These are phyloP conservation scores for Cantharis lateralis DNA, from an alignment of 2,888 invertebrate species.

Conservation along the genomic window DNA sequence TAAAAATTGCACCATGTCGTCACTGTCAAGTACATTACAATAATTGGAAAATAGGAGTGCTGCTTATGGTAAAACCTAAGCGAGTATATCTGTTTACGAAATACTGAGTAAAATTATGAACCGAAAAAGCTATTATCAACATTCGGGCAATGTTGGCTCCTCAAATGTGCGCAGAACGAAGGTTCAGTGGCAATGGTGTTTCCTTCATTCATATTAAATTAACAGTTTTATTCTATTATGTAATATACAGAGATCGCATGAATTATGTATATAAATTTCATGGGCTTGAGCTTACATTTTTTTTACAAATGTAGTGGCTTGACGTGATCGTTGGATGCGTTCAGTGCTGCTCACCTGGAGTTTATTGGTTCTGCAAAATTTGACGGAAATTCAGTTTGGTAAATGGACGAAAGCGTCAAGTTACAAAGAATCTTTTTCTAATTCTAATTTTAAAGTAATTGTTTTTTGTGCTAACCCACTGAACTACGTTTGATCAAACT, in stretches of 20 bases:
- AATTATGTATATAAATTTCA: neutral
- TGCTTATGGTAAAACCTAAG: neutral
- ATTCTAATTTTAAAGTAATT: neutral
- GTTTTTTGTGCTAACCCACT: neutral
- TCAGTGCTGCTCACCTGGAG: no score
- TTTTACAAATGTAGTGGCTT: neutral
- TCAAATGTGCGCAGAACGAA: neutral
- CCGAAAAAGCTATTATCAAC: neutral
- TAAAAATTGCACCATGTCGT: neutral
- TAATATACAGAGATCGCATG: neutral
- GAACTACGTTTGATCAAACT: neutral
- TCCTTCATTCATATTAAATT: neutral
- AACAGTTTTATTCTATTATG: neutral
- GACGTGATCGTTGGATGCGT: no score
- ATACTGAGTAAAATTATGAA: neutral
- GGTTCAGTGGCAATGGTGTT: no score
- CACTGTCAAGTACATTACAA: neutral
- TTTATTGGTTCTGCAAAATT: no score
- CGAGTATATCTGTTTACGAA: neutral
- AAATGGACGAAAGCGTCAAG: no score
- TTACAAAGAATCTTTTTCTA: neutral
- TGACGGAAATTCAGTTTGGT: no score
- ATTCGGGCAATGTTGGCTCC: neutral
- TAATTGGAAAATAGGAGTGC: neutral
- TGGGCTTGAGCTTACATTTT: neutral